phyloP scores from a whole-genome alignment of 2,113 vertebrate species.

The Callipepla californica region DNA sequence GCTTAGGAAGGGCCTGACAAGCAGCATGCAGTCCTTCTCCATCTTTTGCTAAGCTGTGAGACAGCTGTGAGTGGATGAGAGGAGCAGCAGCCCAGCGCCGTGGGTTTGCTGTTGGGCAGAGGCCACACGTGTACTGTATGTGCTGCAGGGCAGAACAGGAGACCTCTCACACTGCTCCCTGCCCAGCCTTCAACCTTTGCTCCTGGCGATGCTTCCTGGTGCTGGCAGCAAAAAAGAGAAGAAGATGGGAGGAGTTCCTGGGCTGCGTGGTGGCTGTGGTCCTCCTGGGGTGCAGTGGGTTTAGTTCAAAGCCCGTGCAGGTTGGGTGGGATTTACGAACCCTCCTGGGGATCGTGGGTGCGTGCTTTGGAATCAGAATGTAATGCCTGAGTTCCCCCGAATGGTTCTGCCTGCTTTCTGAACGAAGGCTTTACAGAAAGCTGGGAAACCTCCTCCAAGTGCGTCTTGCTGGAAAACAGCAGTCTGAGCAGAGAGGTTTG shows the following conservation, averaged over 20 bases:
- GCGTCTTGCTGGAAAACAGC: neutral
- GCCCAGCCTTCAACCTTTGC: neutral
- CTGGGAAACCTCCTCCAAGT: neutral
- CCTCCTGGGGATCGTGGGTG: neutral
- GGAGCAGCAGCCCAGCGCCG: neutral
- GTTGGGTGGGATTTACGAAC: conserved; percentile 33
- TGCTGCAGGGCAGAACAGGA: neutral
- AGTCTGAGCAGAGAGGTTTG: neutral
- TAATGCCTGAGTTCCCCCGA: accelerated
- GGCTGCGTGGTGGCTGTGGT: neutral
- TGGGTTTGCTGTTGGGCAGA: neutral
- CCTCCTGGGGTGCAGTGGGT: neutral
- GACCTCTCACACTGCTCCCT: neutral
- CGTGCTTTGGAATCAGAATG: neutral
- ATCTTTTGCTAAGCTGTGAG: neutral
- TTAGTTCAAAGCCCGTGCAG: neutral
- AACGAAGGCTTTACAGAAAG: neutral
- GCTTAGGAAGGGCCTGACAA: neutral
- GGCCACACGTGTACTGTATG: neutral
- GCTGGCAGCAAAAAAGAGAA: neutral
- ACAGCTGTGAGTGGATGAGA: neutral
- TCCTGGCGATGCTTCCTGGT: neutral
- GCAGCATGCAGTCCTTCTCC: neutral
- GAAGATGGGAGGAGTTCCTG: neutral
- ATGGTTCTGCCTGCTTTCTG: neutral